Evolutionary conservation across 1,140 invertebrate species (phyloP).

Genomic region (Drosophila littoralis): DNA sequence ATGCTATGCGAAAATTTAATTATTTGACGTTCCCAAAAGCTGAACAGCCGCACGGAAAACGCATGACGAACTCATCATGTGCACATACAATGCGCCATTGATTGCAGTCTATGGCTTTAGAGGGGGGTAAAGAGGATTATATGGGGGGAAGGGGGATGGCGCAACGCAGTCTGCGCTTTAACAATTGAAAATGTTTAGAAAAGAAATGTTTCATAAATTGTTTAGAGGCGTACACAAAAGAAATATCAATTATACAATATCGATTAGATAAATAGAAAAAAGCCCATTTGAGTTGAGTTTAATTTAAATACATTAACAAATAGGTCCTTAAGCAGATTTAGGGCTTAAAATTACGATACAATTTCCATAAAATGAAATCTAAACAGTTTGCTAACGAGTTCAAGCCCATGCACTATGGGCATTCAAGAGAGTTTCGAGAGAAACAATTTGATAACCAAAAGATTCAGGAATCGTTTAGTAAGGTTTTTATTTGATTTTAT

Average conservation of each 20-base stretch:
- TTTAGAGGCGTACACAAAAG: not conserved
- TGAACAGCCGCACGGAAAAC: slow-evolving; percentile 3
- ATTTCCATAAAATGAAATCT: not conserved
- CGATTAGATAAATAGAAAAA: not conserved
- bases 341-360: not conserved
- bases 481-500: too few species aligned
- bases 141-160: slow-evolving; percentile 12
- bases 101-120: slow-evolving; percentile 42
- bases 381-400: not conserved
- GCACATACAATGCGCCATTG: slow-evolving; percentile 58
- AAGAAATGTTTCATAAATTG: slow-evolving; percentile 12
- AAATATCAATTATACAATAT: not conserved
- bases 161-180: not conserved
- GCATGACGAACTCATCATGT: slow-evolving; percentile 22
- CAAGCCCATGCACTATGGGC: not conserved
- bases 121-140: not conserved
- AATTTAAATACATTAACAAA: not conserved
- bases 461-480: too few species aligned
- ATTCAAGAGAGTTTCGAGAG: too few species aligned
- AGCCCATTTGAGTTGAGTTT: not conserved
- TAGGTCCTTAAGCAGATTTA: not conserved
- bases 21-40: slow-evolving; percentile 63
- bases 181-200: slow-evolving; percentile 14
- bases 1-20: slow-evolving; percentile 78
- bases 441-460: too few species aligned